Evolutionary conservation across 2,797 vertebrate species (phyloP), one percentile per base, ranked within the genome.

Genomic region (Coreius guichenoti): DNA sequence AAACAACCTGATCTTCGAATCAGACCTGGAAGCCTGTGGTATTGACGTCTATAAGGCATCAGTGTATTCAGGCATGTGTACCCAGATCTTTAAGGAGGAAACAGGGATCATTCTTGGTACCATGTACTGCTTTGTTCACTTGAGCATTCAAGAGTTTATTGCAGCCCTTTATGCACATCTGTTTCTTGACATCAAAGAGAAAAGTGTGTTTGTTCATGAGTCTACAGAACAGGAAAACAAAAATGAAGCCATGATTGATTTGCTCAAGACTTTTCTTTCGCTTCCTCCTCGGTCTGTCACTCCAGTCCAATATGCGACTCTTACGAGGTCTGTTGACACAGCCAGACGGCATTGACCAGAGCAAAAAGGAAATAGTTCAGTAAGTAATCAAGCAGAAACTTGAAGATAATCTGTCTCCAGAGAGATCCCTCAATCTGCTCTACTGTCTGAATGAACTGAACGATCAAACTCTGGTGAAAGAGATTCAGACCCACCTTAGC

Each of bases 311-410:
- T 43, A 11, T 2, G 0, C 21, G 1, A 14, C 68, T 70, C 68
- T 70, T 70, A n/a, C 11, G 21, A 8, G 68, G 68, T 14, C 21
- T 70, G 33, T 16, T 78, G 13, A 78, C 54, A 31, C 74, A 36
- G 17, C 2, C 36, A 78, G 33, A 21, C 0, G 21, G 5, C 11
- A 61, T 43, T 61, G 23, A 56, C 16, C 54, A 43, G 31, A 61
- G 31, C 21, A 33, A 78, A 16, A 33, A 39, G 2, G 75, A 77
- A 36, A 58, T 77, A 4, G 75, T 77, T 39, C 31, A 58, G 19
- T 77, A 78, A 12, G n/a, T n/a, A n/a, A 78, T 78, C 31, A 78
- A 78, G 33, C 11, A 33, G 36, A 78, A 78, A 47, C 61, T 78
- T 1, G 54, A 70, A n/a, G 68, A 0, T 43, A 70, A 70, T 70